phyloP scores from a whole-genome alignment of 1,140 invertebrate species.

The Euborellia annulipes region DNA sequence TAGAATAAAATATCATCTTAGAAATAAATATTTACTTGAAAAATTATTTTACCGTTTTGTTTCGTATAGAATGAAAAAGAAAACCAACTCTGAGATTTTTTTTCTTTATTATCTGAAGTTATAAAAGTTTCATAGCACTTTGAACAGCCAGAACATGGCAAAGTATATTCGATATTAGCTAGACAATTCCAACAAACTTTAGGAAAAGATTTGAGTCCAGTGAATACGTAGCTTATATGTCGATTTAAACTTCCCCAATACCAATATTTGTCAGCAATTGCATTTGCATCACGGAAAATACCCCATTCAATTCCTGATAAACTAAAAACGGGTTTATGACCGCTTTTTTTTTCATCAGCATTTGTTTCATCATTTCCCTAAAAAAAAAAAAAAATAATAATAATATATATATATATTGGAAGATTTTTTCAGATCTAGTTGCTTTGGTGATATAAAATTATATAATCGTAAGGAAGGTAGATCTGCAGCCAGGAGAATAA shows the following conservation, averaged over 20 bases:
- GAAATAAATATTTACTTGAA: conserved; percentile 4
- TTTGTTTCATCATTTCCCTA: conserved; percentile 24
- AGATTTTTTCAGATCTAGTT: too few relatives aligned
- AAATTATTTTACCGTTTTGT: too few relatives aligned
- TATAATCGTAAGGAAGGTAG: too few relatives aligned
- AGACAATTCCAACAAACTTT: conserved; percentile 42
- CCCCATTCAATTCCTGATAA: conserved; percentile 66
- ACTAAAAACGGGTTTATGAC: conserved; percentile 60
- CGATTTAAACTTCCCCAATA: conserved; percentile 61
- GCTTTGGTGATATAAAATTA: too few relatives aligned
- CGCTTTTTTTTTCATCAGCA: conserved; percentile 29
- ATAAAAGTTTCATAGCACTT: conserved; percentile 37
- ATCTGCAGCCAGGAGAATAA: too few relatives aligned
- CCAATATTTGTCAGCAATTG: conserved; percentile 68
- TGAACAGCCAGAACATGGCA: conserved; percentile 70
- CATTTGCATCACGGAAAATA: conserved; percentile 59
- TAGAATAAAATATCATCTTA: not conserved
- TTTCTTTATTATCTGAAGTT: not conserved
- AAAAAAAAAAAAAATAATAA: too few relatives aligned
- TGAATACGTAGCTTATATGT: conserved; percentile 52
- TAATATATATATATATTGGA: too few relatives aligned
- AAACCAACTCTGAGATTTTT: not conserved
- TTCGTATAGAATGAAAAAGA: too few relatives aligned
- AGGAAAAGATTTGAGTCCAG: conserved; percentile 45
- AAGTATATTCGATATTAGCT: conserved; percentile 52